Conservation (phyloP, 1,140 invertebrate genomes). For the Paralvinella palmiformis region DNA sequence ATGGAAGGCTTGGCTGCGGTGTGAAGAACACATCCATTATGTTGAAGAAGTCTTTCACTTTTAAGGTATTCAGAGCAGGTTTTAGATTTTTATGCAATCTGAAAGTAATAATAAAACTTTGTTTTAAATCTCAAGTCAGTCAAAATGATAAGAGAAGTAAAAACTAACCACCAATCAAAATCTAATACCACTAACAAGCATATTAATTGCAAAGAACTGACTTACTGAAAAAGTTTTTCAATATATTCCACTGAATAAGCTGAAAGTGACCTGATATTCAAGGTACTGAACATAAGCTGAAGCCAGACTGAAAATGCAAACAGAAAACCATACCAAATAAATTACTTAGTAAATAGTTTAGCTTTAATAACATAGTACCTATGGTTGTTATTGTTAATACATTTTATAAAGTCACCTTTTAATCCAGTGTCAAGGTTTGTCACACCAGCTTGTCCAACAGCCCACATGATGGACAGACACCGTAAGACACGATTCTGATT, state of each 20-base stretch:
- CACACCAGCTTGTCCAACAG: constrained; percentile 66
- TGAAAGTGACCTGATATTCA: constrained; percentile 67
- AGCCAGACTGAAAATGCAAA: constrained; percentile 61
- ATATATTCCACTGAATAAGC: constrained; percentile 66
- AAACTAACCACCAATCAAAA: too few relatives aligned
- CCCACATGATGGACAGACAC: constrained; percentile 72
- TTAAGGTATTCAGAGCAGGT: constrained; percentile 29
- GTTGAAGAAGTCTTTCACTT: constrained; percentile 36
- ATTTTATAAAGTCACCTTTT: constrained; percentile 55
- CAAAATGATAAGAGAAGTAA: too few relatives aligned
- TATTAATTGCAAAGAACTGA: too few relatives aligned
- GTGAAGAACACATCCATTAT: constrained; percentile 42
- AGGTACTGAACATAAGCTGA: constrained; percentile 69
- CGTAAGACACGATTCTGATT: constrained; percentile 70
- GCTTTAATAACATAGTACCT: too few relatives aligned
- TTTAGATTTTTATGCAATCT: constrained; percentile 29
- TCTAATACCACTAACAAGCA: too few relatives aligned
- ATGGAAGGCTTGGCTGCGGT: constrained; percentile 27
- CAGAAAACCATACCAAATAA: too few relatives aligned
- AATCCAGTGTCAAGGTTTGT: constrained; percentile 64
- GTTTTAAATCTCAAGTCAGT: too few relatives aligned
- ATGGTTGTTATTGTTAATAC: neutral
- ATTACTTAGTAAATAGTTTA: too few relatives aligned
- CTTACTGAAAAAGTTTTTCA: constrained; percentile 54
- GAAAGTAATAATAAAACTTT: constrained; percentile 13